Conservation (phyloP, 1,140 invertebrate genomes). For the Thaumatotibia leucotreta region DNA sequence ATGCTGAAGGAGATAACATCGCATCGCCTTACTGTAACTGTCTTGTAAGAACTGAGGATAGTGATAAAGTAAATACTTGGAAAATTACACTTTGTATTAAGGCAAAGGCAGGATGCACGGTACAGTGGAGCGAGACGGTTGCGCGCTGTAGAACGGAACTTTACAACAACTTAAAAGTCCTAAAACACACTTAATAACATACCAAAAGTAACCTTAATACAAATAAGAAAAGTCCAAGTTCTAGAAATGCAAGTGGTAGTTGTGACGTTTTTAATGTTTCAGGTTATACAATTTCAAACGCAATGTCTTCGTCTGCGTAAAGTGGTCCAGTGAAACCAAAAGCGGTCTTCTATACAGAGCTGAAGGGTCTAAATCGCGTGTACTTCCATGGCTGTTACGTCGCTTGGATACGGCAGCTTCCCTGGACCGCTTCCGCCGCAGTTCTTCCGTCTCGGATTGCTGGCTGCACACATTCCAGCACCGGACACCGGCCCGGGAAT, state of each 20-base stretch:
- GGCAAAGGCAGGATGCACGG: slow-evolving; percentile 58
- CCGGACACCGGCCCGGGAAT: slow-evolving; percentile 63
- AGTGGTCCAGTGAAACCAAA: slow-evolving; percentile 13
- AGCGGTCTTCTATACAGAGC: background rate
- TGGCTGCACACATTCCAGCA: slow-evolving; percentile 63
- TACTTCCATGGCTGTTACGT: slow-evolving; percentile 3
- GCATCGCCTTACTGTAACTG: background rate
- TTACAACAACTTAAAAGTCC: slow-evolving; percentile 21
- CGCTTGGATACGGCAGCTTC: slow-evolving; percentile 37
- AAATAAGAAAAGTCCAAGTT: background rate
- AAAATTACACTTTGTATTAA: slow-evolving; percentile 58
- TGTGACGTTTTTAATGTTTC: background rate
- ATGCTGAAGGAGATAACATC: background rate
- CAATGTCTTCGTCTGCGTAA: background rate
- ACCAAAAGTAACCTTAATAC: background rate
- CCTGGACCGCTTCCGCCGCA: slow-evolving; percentile 70
- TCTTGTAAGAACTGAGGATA: slow-evolving; percentile 15
- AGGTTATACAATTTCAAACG: slow-evolving; percentile 21
- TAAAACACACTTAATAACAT: background rate
- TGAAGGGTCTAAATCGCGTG: slow-evolving; percentile 22
- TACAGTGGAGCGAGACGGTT: slow-evolving; percentile 72
- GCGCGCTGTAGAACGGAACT: slow-evolving; percentile 53
- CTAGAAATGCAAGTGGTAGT: background rate
- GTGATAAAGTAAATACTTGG: slow-evolving; percentile 45
- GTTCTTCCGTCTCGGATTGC: slow-evolving; percentile 73